A percentile compares a stretch with the other conserved stretches of the same genome.
Evolutionary conservation across 2,797 vertebrate species (phyloP).

Genomic region (Microchirus variegatus): DNA sequence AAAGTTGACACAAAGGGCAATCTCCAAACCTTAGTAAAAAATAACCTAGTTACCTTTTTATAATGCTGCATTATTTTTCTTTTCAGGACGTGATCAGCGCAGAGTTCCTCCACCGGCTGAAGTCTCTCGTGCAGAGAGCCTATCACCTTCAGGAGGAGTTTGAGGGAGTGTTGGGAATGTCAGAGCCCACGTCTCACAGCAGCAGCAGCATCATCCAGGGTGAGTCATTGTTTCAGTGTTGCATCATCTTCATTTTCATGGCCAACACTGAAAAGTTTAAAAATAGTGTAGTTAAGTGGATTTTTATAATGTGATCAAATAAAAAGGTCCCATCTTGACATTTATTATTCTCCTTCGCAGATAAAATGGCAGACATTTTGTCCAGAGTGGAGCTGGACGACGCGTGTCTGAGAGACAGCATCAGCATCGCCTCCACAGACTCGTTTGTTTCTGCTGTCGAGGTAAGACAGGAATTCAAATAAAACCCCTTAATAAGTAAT

Average conservation of each 20-base stretch:
- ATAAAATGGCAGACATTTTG: slow-evolving; percentile 84
- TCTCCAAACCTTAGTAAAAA: no score
- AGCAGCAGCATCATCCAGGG: slow-evolving; percentile 85
- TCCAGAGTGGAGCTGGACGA: slow-evolving; percentile 85
- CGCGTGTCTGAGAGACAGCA: slow-evolving; percentile 85
- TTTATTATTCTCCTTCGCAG: slow-evolving; percentile 58
- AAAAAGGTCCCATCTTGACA: neutral
- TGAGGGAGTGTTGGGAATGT: slow-evolving; percentile 87
- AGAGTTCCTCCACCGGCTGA: slow-evolving; percentile 95
- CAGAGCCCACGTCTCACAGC: slow-evolving; percentile 83
- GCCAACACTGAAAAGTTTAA: no score
- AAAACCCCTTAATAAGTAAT: neutral
- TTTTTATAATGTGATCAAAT: neutral
- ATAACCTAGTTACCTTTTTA: no score
- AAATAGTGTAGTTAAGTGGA: neutral
- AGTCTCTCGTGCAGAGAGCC: slow-evolving; percentile 92
- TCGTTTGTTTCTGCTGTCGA: slow-evolving; percentile 94
- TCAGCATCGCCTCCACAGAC: slow-evolving; percentile 90
- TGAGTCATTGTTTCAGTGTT: slow-evolving; percentile 66
- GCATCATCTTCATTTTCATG: neutral
- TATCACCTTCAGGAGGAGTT: slow-evolving; percentile 98
- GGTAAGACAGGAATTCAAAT: slow-evolving; percentile 75
- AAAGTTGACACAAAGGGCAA: no score
- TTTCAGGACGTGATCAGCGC: slow-evolving; percentile 91
- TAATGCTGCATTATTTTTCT: neutral